phyloP scores from a whole-genome alignment of 2,797 vertebrate genomes.

The Ficedula albicollis region DNA sequence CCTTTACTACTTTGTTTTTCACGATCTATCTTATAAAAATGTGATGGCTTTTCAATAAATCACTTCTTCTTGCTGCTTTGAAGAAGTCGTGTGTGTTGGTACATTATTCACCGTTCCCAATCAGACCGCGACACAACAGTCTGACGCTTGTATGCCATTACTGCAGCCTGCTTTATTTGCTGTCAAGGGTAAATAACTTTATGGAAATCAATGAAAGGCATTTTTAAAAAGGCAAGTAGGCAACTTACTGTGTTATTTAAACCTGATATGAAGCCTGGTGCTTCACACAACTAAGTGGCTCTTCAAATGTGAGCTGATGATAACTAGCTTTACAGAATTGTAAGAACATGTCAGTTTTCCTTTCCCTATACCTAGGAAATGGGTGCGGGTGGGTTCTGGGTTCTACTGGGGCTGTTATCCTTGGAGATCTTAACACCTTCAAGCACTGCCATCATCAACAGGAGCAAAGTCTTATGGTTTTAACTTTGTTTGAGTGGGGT shows the following conservation, averaged over 20 bases:
- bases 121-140: too few relatives aligned
- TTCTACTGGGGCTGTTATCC: rapidly evolving
- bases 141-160: not conserved
- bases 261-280: not conserved
- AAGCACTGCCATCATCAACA: too few relatives aligned
- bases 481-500: not conserved
- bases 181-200: not conserved
- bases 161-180: not conserved
- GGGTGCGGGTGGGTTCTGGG: too few relatives aligned
- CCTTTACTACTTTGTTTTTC: too few relatives aligned
- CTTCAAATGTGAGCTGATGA: not conserved
- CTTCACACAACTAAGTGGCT: not conserved
- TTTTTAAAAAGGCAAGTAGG: not conserved
- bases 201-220: not conserved
- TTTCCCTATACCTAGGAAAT: rapidly evolving
- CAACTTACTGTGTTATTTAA: not conserved
- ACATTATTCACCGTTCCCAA: too few relatives aligned
- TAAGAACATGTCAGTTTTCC: not conserved
- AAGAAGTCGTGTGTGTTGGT: too few relatives aligned
- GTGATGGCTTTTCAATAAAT: too few relatives aligned
- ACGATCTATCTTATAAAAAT: too few relatives aligned
- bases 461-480: rapidly evolving
- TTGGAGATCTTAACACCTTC: not conserved
- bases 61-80: too few relatives aligned
- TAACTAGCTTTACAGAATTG: not conserved